These are phyloP conservation scores for Oxyteleia sp. DNA, from an alignment of 2,888 invertebrate species.

Conservation along the genomic window DNA sequence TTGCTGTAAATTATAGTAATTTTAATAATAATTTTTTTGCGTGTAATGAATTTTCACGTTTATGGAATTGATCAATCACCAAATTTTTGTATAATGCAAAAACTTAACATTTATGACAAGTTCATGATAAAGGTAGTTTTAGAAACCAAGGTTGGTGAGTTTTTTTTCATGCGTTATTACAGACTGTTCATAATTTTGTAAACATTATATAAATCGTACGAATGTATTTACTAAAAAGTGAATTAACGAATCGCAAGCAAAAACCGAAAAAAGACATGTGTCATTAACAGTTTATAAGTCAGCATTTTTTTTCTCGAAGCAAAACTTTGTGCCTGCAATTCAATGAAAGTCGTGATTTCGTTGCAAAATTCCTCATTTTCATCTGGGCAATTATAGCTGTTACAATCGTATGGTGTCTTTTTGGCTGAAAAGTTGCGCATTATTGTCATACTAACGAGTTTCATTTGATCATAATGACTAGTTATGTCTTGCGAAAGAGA, in stretches of 20 bases:
- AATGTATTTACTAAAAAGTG: conserved; percentile 1
- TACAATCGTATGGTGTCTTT: conserved; percentile 22
- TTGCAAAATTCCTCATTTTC: conserved; percentile 42
- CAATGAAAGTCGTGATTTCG: conserved; percentile 7
- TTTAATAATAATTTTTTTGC: too few species aligned
- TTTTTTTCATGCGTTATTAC: conserved; percentile 29
- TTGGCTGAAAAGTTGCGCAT: conserved; percentile 40
- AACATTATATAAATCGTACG: conserved; percentile 10
- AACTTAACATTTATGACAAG: conserved; percentile 33
- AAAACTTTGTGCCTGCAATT: conserved; percentile 7
- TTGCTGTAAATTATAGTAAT: too few species aligned
- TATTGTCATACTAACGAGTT: conserved; percentile 57
- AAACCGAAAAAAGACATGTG: not conserved
- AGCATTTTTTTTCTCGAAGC: conserved; percentile 3
- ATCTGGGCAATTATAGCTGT: conserved; percentile 27
- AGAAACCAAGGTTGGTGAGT: conserved; percentile 48
- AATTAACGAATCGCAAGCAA: not conserved
- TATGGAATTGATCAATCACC: not conserved
- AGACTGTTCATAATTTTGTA: conserved; percentile 1
- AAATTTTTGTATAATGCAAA: conserved; percentile 1
- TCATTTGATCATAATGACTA: conserved; percentile 55
- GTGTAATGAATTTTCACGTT: not conserved
- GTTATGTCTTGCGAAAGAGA: conserved; percentile 43
- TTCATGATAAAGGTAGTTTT: conserved; percentile 36
- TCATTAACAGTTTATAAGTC: not conserved